Percentiles rank a stretch among this genome's conserved stretches.
Conservation (phyloP, 1,140 invertebrate genomes). For the Cotesia typhae region DNA sequence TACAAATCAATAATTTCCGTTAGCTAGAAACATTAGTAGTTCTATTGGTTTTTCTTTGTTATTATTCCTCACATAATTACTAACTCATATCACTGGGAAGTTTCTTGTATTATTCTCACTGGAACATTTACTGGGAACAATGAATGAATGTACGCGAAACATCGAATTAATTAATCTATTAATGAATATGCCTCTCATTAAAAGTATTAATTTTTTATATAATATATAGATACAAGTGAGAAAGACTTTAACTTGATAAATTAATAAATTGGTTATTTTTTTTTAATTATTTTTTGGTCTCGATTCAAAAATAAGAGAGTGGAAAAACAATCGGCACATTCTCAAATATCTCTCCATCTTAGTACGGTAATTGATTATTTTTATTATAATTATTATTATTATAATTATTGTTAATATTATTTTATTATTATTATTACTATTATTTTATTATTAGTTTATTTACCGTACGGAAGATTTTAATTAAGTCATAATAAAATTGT, state of each 20-base stretch:
- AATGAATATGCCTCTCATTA: constrained; percentile 18
- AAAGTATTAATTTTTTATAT: constrained; percentile 5
- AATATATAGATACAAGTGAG: constrained; percentile 1
- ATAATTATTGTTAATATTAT: too few species aligned
- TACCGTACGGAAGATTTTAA: constrained; percentile 9
- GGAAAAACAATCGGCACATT: constrained; percentile 19
- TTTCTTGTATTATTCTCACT: constrained; percentile 10
- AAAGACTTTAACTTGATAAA: constrained; percentile 13
- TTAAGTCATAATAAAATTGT: constrained; percentile 22
- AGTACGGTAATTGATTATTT: background rate
- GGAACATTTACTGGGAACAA: constrained; percentile 18
- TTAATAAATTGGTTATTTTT: constrained; percentile 4
- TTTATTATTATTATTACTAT: too few species aligned
- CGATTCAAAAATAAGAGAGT: background rate
- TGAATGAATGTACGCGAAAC: constrained; percentile 12
- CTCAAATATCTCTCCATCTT: constrained; percentile 19
- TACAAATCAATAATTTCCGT: constrained; percentile 6
- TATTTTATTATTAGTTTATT: background rate
- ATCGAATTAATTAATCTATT: constrained; percentile 26
- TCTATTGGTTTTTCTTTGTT: background rate
- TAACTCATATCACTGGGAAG: constrained; percentile 1
- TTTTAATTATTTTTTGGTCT: constrained; percentile 3
- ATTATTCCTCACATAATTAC: background rate
- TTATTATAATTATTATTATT: background rate
- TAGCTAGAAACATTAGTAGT: constrained; percentile 5